Base-by-base conservation (phyloP, 2,888 invertebrate species). In the Trachelus troglodyta region DNA sequence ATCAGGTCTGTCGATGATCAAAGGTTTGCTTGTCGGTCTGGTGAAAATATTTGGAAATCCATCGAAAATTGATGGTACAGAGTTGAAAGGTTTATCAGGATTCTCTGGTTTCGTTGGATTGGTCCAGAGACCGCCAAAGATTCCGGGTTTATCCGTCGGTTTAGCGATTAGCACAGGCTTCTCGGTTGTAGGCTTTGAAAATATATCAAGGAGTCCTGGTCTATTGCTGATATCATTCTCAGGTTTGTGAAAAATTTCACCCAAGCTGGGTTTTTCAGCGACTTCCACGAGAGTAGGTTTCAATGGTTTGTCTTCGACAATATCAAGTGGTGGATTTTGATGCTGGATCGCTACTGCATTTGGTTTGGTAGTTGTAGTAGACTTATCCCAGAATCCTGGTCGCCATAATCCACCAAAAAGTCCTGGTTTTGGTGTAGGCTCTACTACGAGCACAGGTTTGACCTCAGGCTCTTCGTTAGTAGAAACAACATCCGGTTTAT, bases 1-100 rank as follows among this genome's bases (percentile, higher is more conserved):
- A 33, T 79, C 79, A 31, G 81, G 82, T 76, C 78, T 77, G 33
- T 83, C 77, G n/a, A 80, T 76, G 33, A 81, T 56, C 35, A 82
- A 75, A 9, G 82, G 81, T 34, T 74, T 77, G 75, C 80, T 81
- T 33, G 69, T 76, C 34, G 76, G 56, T 69, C 35, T 75, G 23
- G 15, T 15, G 69, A 78, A 78, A 11, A 78, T 35, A 40, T 75
- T 79, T 15, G 76, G 9, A 56, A 79, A 79, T 30, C 73, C 76
- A 40, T 40, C 23, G 9, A 77, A 69, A 2, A 77, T 31, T 3
- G 75, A 75, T 3, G 77, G 77, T n/a, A 11, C 37, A 15, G 40
- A 15, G 23, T 23, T 40, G 0, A 15, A 40, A 40, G 68, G 78
- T 12, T 77, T 75, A 15, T 73, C 37, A 11, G 56, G 23, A 2